phyloP scores from a whole-genome alignment of 2,113 vertebrate species.

The Dolichotis patagonum region DNA sequence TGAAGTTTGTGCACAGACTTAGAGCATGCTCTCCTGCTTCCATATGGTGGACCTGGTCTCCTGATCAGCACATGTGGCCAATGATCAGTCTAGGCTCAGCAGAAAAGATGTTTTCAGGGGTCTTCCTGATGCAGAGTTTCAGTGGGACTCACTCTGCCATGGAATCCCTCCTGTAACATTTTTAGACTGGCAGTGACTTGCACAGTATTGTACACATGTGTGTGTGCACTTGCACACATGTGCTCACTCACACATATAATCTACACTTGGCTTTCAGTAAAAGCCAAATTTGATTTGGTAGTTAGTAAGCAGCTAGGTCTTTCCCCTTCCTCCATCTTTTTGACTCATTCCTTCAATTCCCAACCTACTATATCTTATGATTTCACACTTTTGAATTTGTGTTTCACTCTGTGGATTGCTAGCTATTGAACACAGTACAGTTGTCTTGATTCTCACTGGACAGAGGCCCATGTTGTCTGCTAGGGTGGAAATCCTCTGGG shows the following conservation, averaged over 20 bases:
- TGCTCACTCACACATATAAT: background rate
- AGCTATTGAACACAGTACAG: background rate
- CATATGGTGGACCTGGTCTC: background rate
- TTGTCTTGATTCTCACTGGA: background rate
- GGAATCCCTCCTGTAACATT: background rate
- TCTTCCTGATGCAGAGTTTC: background rate
- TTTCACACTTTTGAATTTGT: background rate
- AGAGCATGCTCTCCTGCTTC: background rate
- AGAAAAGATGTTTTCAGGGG: background rate
- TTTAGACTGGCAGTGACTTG: background rate
- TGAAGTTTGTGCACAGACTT: background rate
- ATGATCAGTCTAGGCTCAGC: background rate
- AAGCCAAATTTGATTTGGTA: background rate
- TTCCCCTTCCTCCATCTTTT: background rate
- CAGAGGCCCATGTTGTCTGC: background rate
- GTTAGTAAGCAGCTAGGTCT: background rate
- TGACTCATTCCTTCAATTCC: slow-evolving; percentile 2
- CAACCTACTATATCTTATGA: background rate
- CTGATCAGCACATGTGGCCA: background rate
- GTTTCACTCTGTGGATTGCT: background rate
- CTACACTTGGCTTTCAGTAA: background rate
- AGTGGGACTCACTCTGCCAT: background rate
- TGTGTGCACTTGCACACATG: no score
- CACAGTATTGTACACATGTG: background rate
- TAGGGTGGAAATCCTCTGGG: background rate